Evolutionary conservation across 2,888 invertebrate genomes (phyloP), one percentile per base, ranked within the genome.

Genomic region (Nomada hirtipes): DNA sequence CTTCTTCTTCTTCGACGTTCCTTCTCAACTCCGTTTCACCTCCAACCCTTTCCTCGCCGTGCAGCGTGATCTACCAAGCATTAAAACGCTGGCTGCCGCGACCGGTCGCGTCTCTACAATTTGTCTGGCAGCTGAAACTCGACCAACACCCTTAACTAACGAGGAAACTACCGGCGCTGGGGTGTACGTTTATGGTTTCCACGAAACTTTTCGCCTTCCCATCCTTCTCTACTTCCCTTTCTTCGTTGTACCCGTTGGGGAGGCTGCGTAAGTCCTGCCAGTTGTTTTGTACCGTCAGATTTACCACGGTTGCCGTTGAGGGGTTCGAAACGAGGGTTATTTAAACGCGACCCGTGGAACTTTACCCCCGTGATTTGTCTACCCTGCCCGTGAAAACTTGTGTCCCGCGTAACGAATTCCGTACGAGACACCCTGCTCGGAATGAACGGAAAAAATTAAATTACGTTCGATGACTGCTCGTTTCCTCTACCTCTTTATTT

Each of bases 11-110:
- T 60, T 75, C 70, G 69, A 26, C 68, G 67, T 75, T 53, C 52
- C 15, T 47, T 64, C 26, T 47, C 44, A 10, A n/a, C 47, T n/a
- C 94, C 94, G 94, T 94, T 94, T 94, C 69, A 61, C 68, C 61
- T 18, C 13, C n/a, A 15, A 42, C 26, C 18, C 52, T 42, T 55
- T 44, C 26, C 18, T 13, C 52, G 20, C 11, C 11, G 55, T 50
- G 55, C 61, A 63, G 55, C 79, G 72, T 77, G 71, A 85, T 89
- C 83, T 74, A 63, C 86, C 87, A 84, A 89, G 87, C 88, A 86
- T 89, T 89, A 89, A 90, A 90, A 89, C 86, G 87, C 44, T 69
- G 85, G 86, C 63, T 68, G 63, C 86, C 86, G 85, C 53, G 36
- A 36, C 36, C 7, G 36, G 60, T 60, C 87, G 87, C 86, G 86